These are phyloP conservation scores for Centruroides sculpturatus DNA, from an alignment of 1,140 invertebrate species.

Conservation along the genomic window DNA sequence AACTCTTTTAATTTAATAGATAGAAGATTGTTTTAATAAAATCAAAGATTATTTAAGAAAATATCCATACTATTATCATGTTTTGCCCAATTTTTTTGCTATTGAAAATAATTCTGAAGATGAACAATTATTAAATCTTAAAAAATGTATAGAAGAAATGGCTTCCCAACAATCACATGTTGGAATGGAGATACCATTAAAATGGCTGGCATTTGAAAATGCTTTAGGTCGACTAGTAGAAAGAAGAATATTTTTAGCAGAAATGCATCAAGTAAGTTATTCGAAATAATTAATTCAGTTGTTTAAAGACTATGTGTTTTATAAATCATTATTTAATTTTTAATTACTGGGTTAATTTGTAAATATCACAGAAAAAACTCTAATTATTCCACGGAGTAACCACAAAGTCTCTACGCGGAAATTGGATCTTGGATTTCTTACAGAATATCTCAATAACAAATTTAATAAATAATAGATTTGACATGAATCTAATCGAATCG, in stretches of 20 bases:
- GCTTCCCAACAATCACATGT: conserved; percentile 28
- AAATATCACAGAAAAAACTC: too few relatives aligned
- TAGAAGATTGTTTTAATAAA: background rate
- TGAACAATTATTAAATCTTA: conserved; percentile 21
- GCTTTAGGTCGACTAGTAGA: conserved; percentile 25
- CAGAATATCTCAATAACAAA: too few relatives aligned
- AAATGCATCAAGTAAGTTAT: conserved; percentile 19
- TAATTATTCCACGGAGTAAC: too few relatives aligned
- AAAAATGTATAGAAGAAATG: conserved; percentile 24
- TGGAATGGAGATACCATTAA: conserved; percentile 30
- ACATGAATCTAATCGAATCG: too few relatives aligned
- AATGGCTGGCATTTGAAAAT: conserved; percentile 32
- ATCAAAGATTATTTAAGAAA: background rate
- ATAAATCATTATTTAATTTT: too few relatives aligned
- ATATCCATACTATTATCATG: background rate
- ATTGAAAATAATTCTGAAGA: background rate
- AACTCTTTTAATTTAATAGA: background rate
- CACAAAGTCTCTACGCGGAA: too few relatives aligned
- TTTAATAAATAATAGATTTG: too few relatives aligned
- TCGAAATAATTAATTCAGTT: background rate
- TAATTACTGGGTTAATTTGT: too few relatives aligned
- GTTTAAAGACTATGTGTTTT: too few relatives aligned
- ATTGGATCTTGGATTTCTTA: too few relatives aligned
- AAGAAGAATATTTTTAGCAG: conserved; percentile 25
- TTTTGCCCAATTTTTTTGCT: background rate